Base-by-base conservation (phyloP, 1,140 invertebrate genomes). In the Tetragnatha versicolor region DNA sequence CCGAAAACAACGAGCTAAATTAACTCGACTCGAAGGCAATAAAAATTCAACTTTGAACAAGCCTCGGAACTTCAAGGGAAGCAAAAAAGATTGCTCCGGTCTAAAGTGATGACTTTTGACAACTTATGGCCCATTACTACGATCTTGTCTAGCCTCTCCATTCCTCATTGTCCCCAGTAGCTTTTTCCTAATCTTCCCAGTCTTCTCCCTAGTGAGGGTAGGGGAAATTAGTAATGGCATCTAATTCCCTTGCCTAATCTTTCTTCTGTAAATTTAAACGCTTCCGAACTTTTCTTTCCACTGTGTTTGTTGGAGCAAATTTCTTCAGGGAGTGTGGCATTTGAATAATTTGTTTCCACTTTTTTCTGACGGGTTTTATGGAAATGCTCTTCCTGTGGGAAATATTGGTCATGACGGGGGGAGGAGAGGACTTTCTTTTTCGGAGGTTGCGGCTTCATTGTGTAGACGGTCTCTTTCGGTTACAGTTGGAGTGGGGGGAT, bases 251-350 rank as follows among this genome's bases (percentile, higher is more conserved):
- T 31, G 72, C n/a, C 60, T 77, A 77, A 77, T 77, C 73, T 77
- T 65, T 63, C 60, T 65, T 77, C 61, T 77, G 73, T 77, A 77
- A 77, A 77, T 77, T 77, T 77, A 77, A 77, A 77, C 73, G 58
- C 60, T 73, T 53, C 39, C 25, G 39, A 65, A 65, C 29, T 51
- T 65, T 66, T 66, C 31, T 63, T 77, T 53, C 33, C 22, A n/a
- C 60, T n/a, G 42, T 77, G 60, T 77, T 77, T 77, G 60, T 55
- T 66, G 60, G 33, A 49, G 33, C 45, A 77, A 53, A 65, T 77
- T 77, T 77, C 61, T 53, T 42, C 49, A 20, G 61, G 31, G 60
- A 65, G 55, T 53, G 33, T 49, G 27, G 39, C 55, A 66, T 47
- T 77, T 77, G 61, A 77, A 77, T 77, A 77, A 65, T 77, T 53